phyloP scores from a whole-genome alignment of 2,113 vertebrate species.

The Brachypodius melanocephalos region DNA sequence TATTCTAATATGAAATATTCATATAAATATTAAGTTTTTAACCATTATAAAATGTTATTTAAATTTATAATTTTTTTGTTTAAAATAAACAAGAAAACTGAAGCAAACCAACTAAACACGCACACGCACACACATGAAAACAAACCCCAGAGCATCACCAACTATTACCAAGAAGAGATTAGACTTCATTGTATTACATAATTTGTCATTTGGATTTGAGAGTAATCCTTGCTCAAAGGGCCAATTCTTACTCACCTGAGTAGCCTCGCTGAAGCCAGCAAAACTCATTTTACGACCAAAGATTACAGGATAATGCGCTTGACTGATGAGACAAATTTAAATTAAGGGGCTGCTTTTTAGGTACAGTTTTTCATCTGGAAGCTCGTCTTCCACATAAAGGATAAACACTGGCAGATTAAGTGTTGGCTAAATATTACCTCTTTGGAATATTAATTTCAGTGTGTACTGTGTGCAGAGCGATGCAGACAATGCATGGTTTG shows the following conservation, averaged over 20 bases:
- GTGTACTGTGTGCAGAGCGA: neutral
- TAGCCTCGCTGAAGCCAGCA: neutral
- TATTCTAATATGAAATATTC: neutral
- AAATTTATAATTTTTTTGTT: neutral
- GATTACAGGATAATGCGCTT: slow-evolving; percentile 3
- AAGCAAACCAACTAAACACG: neutral
- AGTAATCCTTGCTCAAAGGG: slow-evolving; percentile 14
- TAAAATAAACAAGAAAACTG: neutral
- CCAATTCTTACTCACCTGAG: slow-evolving; percentile 17
- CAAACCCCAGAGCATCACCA: neutral
- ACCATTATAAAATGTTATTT: neutral
- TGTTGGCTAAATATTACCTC: slow-evolving; percentile 55
- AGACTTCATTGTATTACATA: neutral
- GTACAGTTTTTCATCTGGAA: slow-evolving; percentile 13
- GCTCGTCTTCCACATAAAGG: neutral
- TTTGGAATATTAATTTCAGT: slow-evolving; percentile 54
- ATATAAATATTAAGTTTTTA: neutral
- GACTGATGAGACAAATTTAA: slow-evolving; percentile 22
- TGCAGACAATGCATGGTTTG: slow-evolving; percentile 39
- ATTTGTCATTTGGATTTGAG: slow-evolving; percentile 2
- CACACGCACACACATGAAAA: fast-evolving
- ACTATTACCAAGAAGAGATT: neutral
- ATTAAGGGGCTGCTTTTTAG: neutral
- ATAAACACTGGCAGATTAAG: slow-evolving; percentile 52
- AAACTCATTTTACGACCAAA: slow-evolving; percentile 20